Base-by-base conservation (phyloP, 2,113 vertebrate species). In the Seriola rivoliana region DNA sequence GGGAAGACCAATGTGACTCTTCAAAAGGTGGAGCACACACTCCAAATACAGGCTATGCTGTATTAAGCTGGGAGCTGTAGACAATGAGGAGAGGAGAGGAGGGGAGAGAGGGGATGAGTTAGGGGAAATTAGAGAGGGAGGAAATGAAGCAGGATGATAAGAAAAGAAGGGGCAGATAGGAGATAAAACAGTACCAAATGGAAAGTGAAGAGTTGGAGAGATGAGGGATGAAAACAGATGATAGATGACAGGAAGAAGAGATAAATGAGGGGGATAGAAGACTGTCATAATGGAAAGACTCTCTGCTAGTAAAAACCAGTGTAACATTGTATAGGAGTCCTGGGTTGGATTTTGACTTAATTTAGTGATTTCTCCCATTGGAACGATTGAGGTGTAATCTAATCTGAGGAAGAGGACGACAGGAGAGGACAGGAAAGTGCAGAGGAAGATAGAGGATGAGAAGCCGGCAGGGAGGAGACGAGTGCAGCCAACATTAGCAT, bases 401-500 rank as follows among this genome's bases (percentile, higher is more conserved):
- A 52, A 81, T 75, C 52, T 40, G 54, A 65, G 70, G 63, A 71
- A 25, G 32, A 25, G 8, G 66, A 83, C 34, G 75, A 71, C 54
- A 57, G 75, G 44, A 48, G 8, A 76, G 52, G 72, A 62, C 21
- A 25, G 74, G 12, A 50, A 64, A 81, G 65, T 32, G 71, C 64
- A 65, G 62, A 46, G 8, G 77, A 65, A 40, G 69, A 54, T 5
- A 11, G 23, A 50, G 64, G 12, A 42, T n/a, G 68, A 54, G 76
- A 50, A 25, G 71, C 1, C 8, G 36, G 29, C 21, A 60, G 58
- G 50, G 58, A 29, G 55, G 68, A 68, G 72, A 71, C 46, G 34
- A 85, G 85, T 63, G 63, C 21, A 71, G 80, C 25, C 16, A 10
- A 60, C 78, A 92, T 90, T 91, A 90, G 88, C 84, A 90, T 93